Evolutionary conservation across 2,113 vertebrate species (phyloP).

Genomic region (Dicrurus megarhynchus): DNA sequence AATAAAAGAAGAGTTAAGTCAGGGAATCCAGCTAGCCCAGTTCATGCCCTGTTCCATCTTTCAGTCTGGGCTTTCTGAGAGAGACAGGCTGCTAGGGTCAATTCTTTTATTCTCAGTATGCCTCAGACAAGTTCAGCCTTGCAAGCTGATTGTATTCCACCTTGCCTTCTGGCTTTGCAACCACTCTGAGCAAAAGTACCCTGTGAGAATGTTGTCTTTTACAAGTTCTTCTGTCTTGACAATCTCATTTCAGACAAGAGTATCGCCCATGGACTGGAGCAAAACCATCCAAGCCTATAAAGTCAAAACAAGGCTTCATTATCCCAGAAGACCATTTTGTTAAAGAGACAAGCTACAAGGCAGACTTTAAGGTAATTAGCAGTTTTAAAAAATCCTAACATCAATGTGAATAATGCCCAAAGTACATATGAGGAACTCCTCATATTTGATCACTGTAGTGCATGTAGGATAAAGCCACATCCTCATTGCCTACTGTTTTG

Average conservation of each 20-base stretch:
- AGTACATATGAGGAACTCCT: neutral
- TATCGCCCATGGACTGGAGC: constrained; percentile 85
- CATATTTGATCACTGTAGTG: accelerated
- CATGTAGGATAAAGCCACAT: neutral
- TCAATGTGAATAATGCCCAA: neutral
- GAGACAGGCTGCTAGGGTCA: neutral
- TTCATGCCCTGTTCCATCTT: neutral
- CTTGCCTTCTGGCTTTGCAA: neutral
- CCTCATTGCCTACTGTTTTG: neutral
- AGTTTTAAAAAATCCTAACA: neutral
- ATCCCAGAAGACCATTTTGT: constrained; percentile 74
- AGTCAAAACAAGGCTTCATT: constrained; percentile 74
- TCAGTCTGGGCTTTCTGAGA: neutral
- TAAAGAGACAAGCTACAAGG: constrained; percentile 84
- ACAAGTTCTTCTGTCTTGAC: neutral
- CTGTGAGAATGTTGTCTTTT: neutral
- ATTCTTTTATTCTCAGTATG: neutral
- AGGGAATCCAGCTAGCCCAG: neutral
- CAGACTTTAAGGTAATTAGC: constrained; percentile 80
- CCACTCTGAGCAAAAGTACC: neutral
- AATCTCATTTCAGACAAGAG: constrained; percentile 81
- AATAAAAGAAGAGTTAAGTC: neutral
- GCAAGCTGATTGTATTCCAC: neutral
- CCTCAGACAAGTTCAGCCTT: neutral
- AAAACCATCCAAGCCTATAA: constrained; percentile 82